Evolutionary conservation across 2,113 vertebrate species (phyloP), one percentile per base, ranked within the genome.

Genomic region (Heterocephalus glaber): DNA sequence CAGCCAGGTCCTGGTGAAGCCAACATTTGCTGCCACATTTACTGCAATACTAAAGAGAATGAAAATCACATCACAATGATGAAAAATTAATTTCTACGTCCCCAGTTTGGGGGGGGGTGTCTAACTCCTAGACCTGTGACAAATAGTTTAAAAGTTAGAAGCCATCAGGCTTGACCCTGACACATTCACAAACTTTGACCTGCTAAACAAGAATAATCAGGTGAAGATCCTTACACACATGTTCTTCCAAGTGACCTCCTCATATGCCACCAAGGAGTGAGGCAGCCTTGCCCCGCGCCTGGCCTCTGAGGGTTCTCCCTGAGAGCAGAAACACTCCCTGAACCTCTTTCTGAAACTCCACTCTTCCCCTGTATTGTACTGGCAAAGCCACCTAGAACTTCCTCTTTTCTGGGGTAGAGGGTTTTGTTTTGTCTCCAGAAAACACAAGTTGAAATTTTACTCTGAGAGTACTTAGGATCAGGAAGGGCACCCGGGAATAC

Each of bases 381-480:
- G 16, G 19, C 56, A 54, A 17, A 12, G 6, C 58, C 28, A 28
- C 28, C 19, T 17, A 35, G 38, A 74, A 26, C 63, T 44, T 28
- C 47, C n/a, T n/a, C n/a, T n/a, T n/a, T n/a, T 38, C 24, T 0
- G 4, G 12, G 30, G 1, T 58, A 58, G 54, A 66, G 28, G 12
- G 38, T 7, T 93, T 96, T 85, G 92, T 90, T 97, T 80, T 47
- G 83, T 61, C 93, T 94, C 85, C 86, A 60, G 76, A 97, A 87
- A 97, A 92, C 89, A 86, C 56, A 49, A 80, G 86, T 66, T 95
- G 96, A 96, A 96, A 96, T 79, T 96, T 90, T 70, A 77, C 96
- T 76, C 94, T 60, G 96, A 94, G 87, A 88, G 96, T 83, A 82
- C 92, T 58, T 19, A 35, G 81, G 94, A 54, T 90, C 93, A 60